A percentile compares a stretch with the other conserved stretches of the same genome.
Evolutionary conservation across 1,140 invertebrate species (phyloP).

Genomic region (Ericerus pela): DNA sequence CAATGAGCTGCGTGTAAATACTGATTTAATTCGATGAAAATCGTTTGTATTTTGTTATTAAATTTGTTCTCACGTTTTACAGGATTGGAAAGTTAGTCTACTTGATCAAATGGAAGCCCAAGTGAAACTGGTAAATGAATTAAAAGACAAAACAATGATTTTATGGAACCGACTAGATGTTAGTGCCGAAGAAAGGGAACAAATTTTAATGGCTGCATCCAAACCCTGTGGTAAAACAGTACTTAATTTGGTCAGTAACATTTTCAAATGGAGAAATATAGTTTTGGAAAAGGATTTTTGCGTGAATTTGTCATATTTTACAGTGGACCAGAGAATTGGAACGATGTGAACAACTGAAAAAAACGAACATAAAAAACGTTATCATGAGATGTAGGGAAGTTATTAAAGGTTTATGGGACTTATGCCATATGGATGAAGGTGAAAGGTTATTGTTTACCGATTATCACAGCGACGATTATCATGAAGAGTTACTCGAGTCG

Average conservation of each 20-base stretch:
- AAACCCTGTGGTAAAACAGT: conserved; percentile 14
- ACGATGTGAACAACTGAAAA: conserved; percentile 18
- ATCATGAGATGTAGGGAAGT: conserved; percentile 16
- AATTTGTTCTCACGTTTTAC: too few species aligned
- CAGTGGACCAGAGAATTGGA: conserved; percentile 3
- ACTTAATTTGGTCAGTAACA: conserved; percentile 13
- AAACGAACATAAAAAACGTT: conserved; percentile 16
- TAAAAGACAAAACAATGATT: conserved; percentile 12
- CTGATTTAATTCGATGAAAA: neutral
- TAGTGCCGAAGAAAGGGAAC: conserved; percentile 13
- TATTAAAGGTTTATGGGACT: conserved; percentile 17
- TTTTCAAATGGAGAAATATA: neutral
- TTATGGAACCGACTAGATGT: conserved; percentile 17
- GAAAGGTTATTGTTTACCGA: conserved; percentile 12
- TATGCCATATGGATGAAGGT: conserved; percentile 14
- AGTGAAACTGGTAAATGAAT: conserved; percentile 9
- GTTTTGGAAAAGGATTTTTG: neutral
- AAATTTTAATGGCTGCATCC: conserved; percentile 8
- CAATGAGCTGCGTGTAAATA: neutral
- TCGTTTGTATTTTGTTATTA: neutral
- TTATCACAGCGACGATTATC: conserved; percentile 12
- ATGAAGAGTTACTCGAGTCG: conserved; percentile 18
- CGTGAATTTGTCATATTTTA: neutral
- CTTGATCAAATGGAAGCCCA: conserved; percentile 14
- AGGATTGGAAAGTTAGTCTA: conserved; percentile 16